Evolutionary conservation across 2,113 vertebrate species (phyloP).

Genomic region (Misgurnus anguillicaudatus): DNA sequence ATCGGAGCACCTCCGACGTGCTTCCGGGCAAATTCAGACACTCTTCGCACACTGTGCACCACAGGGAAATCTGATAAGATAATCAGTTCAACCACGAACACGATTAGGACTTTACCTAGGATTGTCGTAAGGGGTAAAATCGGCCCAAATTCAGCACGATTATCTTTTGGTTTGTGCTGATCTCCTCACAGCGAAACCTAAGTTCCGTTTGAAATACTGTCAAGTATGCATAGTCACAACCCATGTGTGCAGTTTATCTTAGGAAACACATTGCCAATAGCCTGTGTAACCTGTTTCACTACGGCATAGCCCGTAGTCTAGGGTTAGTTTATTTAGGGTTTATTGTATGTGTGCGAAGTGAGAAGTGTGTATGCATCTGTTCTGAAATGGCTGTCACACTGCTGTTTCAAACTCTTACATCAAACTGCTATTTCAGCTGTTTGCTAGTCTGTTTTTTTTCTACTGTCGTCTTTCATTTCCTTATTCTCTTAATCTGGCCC

Average conservation of each 20-base stretch:
- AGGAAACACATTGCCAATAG: not conserved
- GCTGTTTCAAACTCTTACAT: no score
- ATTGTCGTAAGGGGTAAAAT: no score
- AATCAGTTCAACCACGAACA: no score
- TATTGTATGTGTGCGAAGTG: not conserved
- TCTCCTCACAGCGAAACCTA: not conserved
- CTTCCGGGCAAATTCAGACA: no score
- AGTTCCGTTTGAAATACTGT: not conserved
- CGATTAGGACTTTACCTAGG: no score
- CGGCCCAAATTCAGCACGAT: no score
- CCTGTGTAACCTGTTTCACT: slow-evolving; percentile 5
- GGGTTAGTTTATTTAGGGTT: no score
- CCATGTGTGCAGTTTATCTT: not conserved
- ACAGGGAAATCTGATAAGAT: no score
- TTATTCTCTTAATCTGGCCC: not conserved
- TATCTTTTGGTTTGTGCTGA: no score
- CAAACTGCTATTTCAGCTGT: not conserved
- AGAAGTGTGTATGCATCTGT: not conserved
- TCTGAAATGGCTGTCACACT: not conserved
- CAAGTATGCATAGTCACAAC: not conserved
- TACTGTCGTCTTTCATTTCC: slow-evolving; percentile 6
- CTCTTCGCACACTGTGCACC: no score
- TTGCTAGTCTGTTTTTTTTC: not conserved
- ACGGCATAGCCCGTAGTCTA: not conserved
- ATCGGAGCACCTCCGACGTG: no score